Evolutionary conservation across 2,888 invertebrate genomes (phyloP).

Genomic region (Callyntrura guangdongensis): DNA sequence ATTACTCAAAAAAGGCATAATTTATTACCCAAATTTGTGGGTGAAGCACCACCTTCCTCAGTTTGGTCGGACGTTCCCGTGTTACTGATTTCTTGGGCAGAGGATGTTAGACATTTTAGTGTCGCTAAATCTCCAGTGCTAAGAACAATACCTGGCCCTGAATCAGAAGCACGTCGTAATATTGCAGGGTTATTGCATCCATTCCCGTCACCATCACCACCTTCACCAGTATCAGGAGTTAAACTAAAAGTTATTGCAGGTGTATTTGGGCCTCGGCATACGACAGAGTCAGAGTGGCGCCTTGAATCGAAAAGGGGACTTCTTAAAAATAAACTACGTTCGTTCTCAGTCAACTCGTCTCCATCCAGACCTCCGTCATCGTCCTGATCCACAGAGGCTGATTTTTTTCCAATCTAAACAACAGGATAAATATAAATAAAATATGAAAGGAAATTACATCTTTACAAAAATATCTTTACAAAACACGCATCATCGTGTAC

Average conservation of each 20-base stretch:
- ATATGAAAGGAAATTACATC: not conserved
- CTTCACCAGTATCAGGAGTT: conserved; percentile 67
- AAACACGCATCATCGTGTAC: too few species aligned
- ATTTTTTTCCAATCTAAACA: conserved; percentile 62
- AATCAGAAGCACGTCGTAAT: conserved; percentile 64
- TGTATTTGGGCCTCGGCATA: conserved; percentile 73
- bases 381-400: conserved; percentile 58
- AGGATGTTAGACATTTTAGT: conserved; percentile 84
- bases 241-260: conserved; percentile 81
- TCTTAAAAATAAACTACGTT: conserved; percentile 71
- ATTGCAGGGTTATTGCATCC: conserved; percentile 79
- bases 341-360: conserved; percentile 76
- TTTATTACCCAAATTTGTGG: conserved; percentile 78
- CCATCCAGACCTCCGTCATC: conserved; percentile 71
- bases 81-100: conserved; percentile 83
- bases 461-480: not conserved
- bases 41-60: conserved; percentile 62
- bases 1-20: conserved; percentile 59
- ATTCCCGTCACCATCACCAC: conserved; percentile 76
- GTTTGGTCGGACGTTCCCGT: conserved; percentile 59
- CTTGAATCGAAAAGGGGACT: conserved; percentile 79
- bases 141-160: conserved; percentile 72
- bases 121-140: conserved; percentile 82
- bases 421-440: not conserved
- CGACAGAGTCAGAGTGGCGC: conserved; percentile 83